Evolutionary conservation across 2,888 invertebrate species (phyloP), one percentile per base, ranked within the genome.

Genomic region (Lapara coniferarum): DNA sequence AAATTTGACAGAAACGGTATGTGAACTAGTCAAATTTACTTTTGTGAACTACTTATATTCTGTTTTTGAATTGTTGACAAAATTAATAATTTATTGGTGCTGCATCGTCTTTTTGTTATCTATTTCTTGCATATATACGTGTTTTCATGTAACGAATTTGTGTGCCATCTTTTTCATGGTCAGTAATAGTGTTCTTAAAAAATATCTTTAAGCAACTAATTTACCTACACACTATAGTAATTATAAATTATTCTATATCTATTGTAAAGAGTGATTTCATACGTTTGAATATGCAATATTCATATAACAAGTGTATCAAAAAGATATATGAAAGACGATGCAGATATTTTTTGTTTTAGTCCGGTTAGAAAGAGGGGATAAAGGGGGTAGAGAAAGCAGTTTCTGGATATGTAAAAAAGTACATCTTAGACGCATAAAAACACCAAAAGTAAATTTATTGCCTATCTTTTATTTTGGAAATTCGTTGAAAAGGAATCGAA

Each of bases 341-440:
- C 49, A 46, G 63, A 19, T 16, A 13, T 63, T 44, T 44, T 59
- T 63, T 49, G 19, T 46, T 19, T 46, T 49, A 7, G 19, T 49
- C 7, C 49, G 13, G 16, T 63, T 46, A 12, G 13, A 63, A 63
- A 10, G 63, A 19, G 59, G 49, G 63, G 16, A 3, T 19, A 19
- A 12, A 46, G 49, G 19, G 59, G 63, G 19, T 63, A 63, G 63
- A 13, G 46, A 46, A 19, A 63, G 49, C 12, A 49, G 63, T 63
- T 63, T 63, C 49, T 63, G 63, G 63, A 63, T 49, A 75, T 73
- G 72, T 74, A 71, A 74, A 71, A 71, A 73, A 68, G 19, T 46
- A 46, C 69, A 72, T 71, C 71, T 73, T 74, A 63, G 49, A 46
- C 46, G 63, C 63, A 19, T 49, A 49, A 63, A 63, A 63, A 63